These are phyloP conservation scores for Sinhomidia bicolor DNA, from an alignment of 2,888 invertebrate genomes.

Conservation along the genomic window DNA sequence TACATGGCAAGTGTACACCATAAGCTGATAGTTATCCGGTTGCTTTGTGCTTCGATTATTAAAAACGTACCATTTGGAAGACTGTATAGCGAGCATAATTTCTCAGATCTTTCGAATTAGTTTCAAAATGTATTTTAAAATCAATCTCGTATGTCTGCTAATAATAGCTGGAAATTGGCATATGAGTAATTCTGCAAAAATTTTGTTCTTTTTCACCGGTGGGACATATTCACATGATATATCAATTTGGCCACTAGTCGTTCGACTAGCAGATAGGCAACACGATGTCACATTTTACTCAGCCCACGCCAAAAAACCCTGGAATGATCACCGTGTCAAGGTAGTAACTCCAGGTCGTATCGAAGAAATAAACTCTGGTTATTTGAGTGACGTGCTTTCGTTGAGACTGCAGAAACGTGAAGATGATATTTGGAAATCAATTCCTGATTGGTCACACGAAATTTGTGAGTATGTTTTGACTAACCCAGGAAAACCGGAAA, in stretches of 20 bases:
- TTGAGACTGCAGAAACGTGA: slow-evolving; percentile 21
- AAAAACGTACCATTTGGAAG: no score
- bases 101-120: no score
- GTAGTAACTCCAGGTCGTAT: slow-evolving; percentile 48
- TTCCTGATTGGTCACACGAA: slow-evolving; percentile 52
- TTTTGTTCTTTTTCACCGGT: slow-evolving; percentile 61
- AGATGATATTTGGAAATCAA: not conserved
- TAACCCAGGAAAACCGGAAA: slow-evolving; percentile 26
- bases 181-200: slow-evolving; percentile 21
- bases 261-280: slow-evolving; percentile 52
- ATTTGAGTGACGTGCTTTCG: slow-evolving; percentile 22
- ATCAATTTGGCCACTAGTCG: slow-evolving; percentile 50
- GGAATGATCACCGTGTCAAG: slow-evolving; percentile 45
- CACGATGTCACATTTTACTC: slow-evolving; percentile 59
- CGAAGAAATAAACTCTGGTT: slow-evolving; percentile 39
- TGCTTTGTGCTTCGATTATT: no score
- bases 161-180: no score
- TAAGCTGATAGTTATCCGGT: no score
- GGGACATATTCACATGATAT: slow-evolving; percentile 64
- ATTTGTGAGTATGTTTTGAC: slow-evolving; percentile 55
- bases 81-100: no score
- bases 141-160: no score
- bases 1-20: no score
- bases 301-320: slow-evolving; percentile 53
- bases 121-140: no score